Evolutionary conservation across 64 coral and sea anemone species (phyloP).

Genomic region (Stichodactyla mertensii): DNA sequence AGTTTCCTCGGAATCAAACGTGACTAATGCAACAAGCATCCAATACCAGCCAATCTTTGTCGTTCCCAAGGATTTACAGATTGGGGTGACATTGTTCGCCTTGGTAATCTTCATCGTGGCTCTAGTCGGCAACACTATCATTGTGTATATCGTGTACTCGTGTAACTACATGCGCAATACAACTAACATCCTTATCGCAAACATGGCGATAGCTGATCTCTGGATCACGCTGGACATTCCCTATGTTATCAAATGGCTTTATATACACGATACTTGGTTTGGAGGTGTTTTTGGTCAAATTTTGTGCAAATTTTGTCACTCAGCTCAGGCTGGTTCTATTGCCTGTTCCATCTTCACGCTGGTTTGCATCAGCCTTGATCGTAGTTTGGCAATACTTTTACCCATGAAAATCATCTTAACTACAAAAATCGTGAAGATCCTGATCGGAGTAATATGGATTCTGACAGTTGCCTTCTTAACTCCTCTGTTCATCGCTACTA

Average conservation of each 20-base stretch:
- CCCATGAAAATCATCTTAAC: slow-evolving; percentile 58
- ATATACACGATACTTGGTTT: slow-evolving; percentile 36
- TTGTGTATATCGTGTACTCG: slow-evolving; percentile 46
- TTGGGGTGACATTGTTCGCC: slow-evolving; percentile 44
- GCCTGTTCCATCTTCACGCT: slow-evolving; percentile 43
- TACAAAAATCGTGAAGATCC: slow-evolving; percentile 27
- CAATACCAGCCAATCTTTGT: neutral
- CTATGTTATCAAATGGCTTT: slow-evolving; percentile 56
- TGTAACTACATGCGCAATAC: slow-evolving; percentile 61
- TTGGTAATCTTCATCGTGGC: slow-evolving; percentile 26
- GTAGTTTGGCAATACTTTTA: slow-evolving; percentile 48
- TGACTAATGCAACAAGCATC: neutral
- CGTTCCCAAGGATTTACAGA: slow-evolving; percentile 13
- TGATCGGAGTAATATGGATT: slow-evolving; percentile 25
- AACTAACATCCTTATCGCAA: slow-evolving; percentile 62
- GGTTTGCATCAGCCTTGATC: slow-evolving; percentile 52
- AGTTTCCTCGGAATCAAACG: neutral
- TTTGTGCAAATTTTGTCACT: slow-evolving; percentile 41
- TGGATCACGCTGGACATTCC: slow-evolving; percentile 54
- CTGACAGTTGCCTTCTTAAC: slow-evolving; percentile 14
- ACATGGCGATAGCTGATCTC: slow-evolving; percentile 64
- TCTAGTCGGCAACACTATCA: slow-evolving; percentile 27
- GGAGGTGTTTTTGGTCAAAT: slow-evolving; percentile 39
- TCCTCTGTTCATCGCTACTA: slow-evolving; percentile 8
- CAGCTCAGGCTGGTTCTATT: slow-evolving; percentile 47